phyloP scores from a whole-genome alignment of 2,113 vertebrate species.

The Trogon surrucura region DNA sequence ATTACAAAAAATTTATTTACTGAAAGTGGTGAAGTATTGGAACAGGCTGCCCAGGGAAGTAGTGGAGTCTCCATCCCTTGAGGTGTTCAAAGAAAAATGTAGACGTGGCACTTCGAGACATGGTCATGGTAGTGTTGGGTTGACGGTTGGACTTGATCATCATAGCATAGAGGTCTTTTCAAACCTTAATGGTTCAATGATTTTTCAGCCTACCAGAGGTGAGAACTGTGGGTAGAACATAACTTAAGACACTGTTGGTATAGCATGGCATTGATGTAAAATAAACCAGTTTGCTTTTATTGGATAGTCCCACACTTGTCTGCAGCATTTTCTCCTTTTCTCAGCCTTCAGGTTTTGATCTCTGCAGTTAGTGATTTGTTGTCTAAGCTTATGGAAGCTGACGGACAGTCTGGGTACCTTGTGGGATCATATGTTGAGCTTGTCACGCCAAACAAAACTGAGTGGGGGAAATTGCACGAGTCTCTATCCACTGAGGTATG shows the following conservation, averaged over 20 bases:
- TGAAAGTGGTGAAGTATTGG: no score
- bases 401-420: conserved; percentile 63
- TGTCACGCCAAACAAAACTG: conserved; percentile 76
- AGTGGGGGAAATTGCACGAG: conserved; percentile 85
- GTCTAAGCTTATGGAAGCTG: conserved; percentile 76
- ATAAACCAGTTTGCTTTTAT: background rate
- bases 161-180: no score
- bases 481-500: conserved; percentile 87
- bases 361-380: conserved; percentile 82
- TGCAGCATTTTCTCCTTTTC: background rate
- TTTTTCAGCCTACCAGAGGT: background rate
- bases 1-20: no score
- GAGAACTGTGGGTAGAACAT: background rate
- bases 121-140: no score
- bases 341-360: conserved; percentile 88
- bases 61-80: no score
- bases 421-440: conserved; percentile 74
- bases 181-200: no score
- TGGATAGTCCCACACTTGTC: background rate
- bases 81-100: no score
- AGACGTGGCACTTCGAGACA: no score
- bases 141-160: no score
- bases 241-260: background rate
- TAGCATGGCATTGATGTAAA: background rate
- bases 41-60: no score